Evolutionary conservation across 2,113 vertebrate genomes (phyloP).

Genomic region (Spermophilus dauricus): DNA sequence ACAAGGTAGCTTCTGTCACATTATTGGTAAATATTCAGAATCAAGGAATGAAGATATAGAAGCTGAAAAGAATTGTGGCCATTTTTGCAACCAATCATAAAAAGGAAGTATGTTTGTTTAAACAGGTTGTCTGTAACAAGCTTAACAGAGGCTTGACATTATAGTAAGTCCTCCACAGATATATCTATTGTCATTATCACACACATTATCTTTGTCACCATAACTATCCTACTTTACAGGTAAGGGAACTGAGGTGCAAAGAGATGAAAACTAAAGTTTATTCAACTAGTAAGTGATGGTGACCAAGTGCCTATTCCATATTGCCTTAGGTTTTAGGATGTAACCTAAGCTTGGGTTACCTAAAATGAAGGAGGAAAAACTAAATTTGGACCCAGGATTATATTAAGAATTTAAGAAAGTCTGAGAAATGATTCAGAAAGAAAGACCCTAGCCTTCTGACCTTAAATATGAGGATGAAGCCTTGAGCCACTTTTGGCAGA

Average conservation of each 20-base stretch:
- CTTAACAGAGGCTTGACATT: slow-evolving; percentile 20
- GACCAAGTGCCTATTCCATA: not conserved
- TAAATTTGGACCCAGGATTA: not conserved
- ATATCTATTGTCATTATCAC: not conserved
- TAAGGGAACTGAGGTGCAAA: slow-evolving; percentile 45
- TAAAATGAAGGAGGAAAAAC: slow-evolving; percentile 15
- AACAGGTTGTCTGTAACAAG: not conserved
- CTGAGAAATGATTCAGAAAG: slow-evolving; percentile 29
- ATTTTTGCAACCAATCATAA: slow-evolving; percentile 14
- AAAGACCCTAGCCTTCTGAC: slow-evolving; percentile 5
- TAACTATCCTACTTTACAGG: slow-evolving; percentile 30
- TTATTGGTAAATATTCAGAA: slow-evolving; percentile 26
- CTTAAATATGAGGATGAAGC: slow-evolving; percentile 42
- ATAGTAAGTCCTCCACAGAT: not conserved
- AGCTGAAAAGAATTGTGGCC: not conserved
- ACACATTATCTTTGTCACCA: slow-evolving; percentile 12
- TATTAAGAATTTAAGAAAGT: not conserved
- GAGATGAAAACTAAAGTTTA: slow-evolving; percentile 10
- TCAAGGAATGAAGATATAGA: not conserved
- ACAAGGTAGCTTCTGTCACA: not conserved
- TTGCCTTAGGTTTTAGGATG: not conserved
- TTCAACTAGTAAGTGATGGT: not conserved
- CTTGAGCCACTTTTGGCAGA: slow-evolving; percentile 55
- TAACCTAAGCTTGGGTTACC: not conserved
- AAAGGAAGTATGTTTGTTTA: not conserved